phyloP scores from a whole-genome alignment of 2,113 vertebrate species.

The Brachyistius frenatus region DNA sequence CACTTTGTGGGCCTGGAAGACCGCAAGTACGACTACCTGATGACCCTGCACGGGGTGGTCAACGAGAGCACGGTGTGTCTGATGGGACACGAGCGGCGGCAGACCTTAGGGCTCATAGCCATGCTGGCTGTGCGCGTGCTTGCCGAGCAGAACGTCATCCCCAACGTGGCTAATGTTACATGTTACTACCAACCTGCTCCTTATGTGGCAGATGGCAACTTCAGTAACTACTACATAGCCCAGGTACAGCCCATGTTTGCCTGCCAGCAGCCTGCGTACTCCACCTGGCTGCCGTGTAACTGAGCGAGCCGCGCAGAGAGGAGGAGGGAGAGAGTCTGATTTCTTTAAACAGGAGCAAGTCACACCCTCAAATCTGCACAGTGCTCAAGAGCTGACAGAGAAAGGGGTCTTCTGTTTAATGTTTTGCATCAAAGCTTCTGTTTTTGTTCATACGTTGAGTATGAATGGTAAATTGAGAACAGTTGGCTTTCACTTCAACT shows the following conservation, averaged over 20 bases:
- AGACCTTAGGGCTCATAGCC: slow-evolving; percentile 96
- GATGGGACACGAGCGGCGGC: slow-evolving; percentile 99
- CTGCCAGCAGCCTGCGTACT: slow-evolving; percentile 96
- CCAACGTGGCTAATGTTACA: slow-evolving; percentile 98
- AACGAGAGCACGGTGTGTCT: slow-evolving; percentile 99
- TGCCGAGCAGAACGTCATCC: slow-evolving; percentile 98
- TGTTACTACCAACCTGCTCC: slow-evolving; percentile 99
- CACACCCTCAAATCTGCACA: slow-evolving; percentile 53
- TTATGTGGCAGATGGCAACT: slow-evolving; percentile 98
- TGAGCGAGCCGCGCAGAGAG: slow-evolving; percentile 76
- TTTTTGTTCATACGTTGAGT: slow-evolving; percentile 83
- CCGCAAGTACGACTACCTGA: slow-evolving; percentile 99
- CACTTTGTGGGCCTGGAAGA: slow-evolving; percentile 99
- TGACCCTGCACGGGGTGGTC: slow-evolving; percentile 97
- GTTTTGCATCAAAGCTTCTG: slow-evolving; percentile 85
- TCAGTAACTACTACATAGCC: slow-evolving; percentile 99
- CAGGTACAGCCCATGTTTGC: slow-evolving; percentile 98
- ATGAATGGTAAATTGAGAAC: slow-evolving; percentile 73
- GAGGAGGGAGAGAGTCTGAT: slow-evolving; percentile 51
- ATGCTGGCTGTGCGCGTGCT: slow-evolving; percentile 97
- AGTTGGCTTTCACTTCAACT: slow-evolving; percentile 82
- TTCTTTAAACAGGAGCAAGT: slow-evolving; percentile 72
- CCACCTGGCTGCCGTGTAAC: slow-evolving; percentile 98
- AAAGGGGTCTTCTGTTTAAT: slow-evolving; percentile 82
- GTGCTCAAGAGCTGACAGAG: slow-evolving; percentile 83